Conservation (phyloP, 2,113 vertebrate species). For the Romanogobio albipinnatus region DNA sequence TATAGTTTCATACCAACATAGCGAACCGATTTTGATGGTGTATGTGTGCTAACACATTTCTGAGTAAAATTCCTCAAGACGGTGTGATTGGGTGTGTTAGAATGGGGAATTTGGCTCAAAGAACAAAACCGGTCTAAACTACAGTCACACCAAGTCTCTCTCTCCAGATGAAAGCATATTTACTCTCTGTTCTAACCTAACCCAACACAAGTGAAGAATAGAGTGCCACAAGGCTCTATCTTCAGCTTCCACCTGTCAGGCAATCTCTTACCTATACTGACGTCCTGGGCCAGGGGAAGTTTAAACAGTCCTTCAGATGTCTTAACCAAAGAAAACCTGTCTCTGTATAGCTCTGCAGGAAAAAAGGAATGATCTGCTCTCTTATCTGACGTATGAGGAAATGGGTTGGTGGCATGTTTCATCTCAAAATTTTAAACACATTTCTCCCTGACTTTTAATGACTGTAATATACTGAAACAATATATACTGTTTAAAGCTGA, state of each 20-base stretch:
- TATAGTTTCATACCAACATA: neutral
- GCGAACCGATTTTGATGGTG: neutral
- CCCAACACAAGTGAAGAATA: neutral
- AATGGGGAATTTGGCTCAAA: neutral
- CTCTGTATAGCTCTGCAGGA: neutral
- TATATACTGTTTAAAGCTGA: neutral
- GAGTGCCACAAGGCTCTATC: constrained; percentile 3
- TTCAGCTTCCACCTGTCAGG: neutral
- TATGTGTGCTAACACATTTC: neutral
- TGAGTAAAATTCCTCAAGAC: constrained; percentile 17
- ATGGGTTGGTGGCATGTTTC: neutral
- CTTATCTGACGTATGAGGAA: neutral
- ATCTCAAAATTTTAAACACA: no score
- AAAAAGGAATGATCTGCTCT: neutral
- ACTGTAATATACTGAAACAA: neutral
- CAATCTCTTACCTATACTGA: constrained; percentile 13
- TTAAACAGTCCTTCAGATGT: constrained; percentile 1
- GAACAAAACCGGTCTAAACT: constrained; percentile 1
- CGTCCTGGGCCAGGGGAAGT: neutral
- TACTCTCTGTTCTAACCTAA: neutral
- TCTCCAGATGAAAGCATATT: neutral
- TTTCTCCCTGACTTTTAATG: neutral
- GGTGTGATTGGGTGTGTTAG: neutral
- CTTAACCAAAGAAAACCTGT: constrained; percentile 15
- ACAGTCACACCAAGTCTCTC: neutral